Evolutionary conservation across 1,140 invertebrate genomes (phyloP), one percentile per base, ranked within the genome.

Genomic region (Cotesia chilonis): DNA sequence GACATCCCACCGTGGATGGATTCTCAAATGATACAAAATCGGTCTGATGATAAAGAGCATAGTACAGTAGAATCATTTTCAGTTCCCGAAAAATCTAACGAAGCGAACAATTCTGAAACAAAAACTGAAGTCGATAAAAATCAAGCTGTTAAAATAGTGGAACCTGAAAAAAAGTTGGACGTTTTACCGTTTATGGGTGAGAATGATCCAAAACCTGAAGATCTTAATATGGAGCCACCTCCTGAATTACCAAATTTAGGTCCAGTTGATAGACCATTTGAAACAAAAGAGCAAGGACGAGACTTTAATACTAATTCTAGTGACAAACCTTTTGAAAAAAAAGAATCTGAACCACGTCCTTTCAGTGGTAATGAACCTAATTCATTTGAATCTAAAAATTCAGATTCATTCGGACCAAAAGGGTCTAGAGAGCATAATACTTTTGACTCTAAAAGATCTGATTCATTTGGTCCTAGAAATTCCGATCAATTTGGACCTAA

Each of bases 181-280:
- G 80, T 75, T 10, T 71, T 86, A 7, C 85, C 85, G 0, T 86
- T 86, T 37, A 85, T 86, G 83, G 83, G 81, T 4, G 82, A 82
- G 55, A 85, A 85, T 64, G 84, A 86, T 79, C 80, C 82, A 3
- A 83, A 80, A 69, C 83, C 85, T 6, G 81, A 83, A 63, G 85
- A 86, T 70, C 74, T 85, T 6, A 87, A 87, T 55, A 81, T 85
- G 79, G 82, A 86, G 74, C 84, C 84, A 36, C 84, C 83, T 2
- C 84, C 85, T 7, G 84, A 87, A 69, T 77, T 85, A 37, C 84
- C 83, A 7, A 83, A 86, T 74, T 75, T 85, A 6, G 80, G 79
- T 2, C 78, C 80, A 1, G 75, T 85, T 12, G 75, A 70, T 14
- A 66, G 57, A n/a, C 3, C 57, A 12, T 73, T 69, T 52, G 28